Percentiles rank a stretch among this genome's conserved stretches.
These are phyloP conservation scores for Halisarca cf. caerulea DNA, from an alignment of 37 sponge, comb jelly and placozoan species.

Conservation along the genomic window DNA sequence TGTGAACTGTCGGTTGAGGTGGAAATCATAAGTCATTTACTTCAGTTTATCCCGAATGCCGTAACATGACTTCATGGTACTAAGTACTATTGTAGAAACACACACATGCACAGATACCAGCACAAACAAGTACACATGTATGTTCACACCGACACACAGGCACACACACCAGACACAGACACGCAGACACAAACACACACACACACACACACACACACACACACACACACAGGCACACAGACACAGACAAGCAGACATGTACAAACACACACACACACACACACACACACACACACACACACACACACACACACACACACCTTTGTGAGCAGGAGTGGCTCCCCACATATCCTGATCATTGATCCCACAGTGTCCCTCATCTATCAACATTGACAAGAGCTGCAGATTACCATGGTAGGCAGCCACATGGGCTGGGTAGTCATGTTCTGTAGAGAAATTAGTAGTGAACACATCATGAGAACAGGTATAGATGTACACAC, in stretches of 20 bases:
- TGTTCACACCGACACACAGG: background rate
- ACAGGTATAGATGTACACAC: too few species aligned
- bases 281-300: background rate
- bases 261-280: background rate
- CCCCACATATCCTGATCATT: slow-evolving; percentile 62
- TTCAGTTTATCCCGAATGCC: too few species aligned
- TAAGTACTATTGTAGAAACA: too few species aligned
- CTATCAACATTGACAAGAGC: slow-evolving; percentile 60
- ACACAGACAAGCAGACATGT: background rate
- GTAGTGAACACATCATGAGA: background rate
- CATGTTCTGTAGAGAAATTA: background rate
- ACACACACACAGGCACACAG: background rate
- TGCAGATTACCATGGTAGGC: slow-evolving; percentile 64
- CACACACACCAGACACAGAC: background rate
- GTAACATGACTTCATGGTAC: too few species aligned
- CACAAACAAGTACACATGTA: too few species aligned
- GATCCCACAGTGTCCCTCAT: slow-evolving; percentile 50
- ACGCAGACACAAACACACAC: background rate
- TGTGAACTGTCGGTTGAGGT: too few species aligned
- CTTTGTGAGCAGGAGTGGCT: slow-evolving; percentile 81
- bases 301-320: slow-evolving; percentile 26
- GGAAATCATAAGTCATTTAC: too few species aligned
- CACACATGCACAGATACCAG: too few species aligned
- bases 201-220: background rate
- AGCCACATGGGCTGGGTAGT: slow-evolving; percentile 70